Conservation (phyloP, 2,888 invertebrate species). For the Philopedon plagiatum region DNA sequence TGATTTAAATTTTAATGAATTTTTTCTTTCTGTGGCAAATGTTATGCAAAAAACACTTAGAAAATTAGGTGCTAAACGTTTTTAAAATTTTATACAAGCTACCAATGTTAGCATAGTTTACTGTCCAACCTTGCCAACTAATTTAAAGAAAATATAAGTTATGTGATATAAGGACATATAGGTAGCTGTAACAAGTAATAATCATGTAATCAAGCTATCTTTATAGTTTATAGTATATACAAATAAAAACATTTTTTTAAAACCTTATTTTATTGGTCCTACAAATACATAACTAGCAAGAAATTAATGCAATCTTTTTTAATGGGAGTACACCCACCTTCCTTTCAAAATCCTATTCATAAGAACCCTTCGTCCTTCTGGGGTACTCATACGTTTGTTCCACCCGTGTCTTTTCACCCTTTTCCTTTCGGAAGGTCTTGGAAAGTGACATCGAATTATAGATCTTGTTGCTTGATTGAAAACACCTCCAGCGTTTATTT, state of each 20-base stretch:
- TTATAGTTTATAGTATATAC: slow-evolving; percentile 5
- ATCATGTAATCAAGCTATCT: not conserved
- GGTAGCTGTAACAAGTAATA: too few species aligned
- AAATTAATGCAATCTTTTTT: slow-evolving; percentile 45
- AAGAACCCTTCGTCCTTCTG: slow-evolving; percentile 77
- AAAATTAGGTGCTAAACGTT: too few species aligned
- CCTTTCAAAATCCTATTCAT: slow-evolving; percentile 86
- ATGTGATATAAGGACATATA: slow-evolving; percentile 8
- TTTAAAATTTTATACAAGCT: too few species aligned
- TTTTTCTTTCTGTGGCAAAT: too few species aligned
- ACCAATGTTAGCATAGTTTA: too few species aligned
- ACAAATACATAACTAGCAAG: not conserved
- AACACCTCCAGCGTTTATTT: slow-evolving; percentile 58
- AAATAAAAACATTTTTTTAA: not conserved
- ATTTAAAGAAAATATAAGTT: not conserved
- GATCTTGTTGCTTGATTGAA: slow-evolving; percentile 65
- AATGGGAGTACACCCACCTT: slow-evolving; percentile 79
- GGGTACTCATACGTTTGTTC: slow-evolving; percentile 78
- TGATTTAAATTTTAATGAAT: too few species aligned
- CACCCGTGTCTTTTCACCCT: slow-evolving; percentile 82
- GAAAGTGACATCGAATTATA: slow-evolving; percentile 79
- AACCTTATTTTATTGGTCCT: too few species aligned
- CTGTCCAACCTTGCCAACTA: too few species aligned
- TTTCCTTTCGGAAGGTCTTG: slow-evolving; percentile 80
- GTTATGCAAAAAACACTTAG: too few species aligned